phyloP scores from a whole-genome alignment of 35 echinoderm and acorn worm species.

The Acanthaster planci region DNA sequence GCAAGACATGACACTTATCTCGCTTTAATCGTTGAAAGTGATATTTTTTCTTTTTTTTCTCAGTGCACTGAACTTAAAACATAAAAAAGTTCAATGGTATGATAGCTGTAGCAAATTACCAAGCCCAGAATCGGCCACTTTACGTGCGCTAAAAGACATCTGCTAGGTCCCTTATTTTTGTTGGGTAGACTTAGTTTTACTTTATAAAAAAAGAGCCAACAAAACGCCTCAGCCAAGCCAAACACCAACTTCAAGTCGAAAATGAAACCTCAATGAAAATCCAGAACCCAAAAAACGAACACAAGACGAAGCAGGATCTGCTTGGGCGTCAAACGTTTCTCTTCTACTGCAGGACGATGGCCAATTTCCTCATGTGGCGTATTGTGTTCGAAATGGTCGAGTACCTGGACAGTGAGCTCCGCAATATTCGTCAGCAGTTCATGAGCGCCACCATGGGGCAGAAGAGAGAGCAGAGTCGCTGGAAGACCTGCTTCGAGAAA shows the following conservation, averaged over 20 bases:
- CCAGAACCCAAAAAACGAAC: not conserved
- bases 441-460: slow-evolving; percentile 40
- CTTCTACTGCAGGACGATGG: slow-evolving; percentile 20
- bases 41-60: too few species aligned
- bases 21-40: too few species aligned
- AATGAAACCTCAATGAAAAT: not conserved
- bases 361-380: slow-evolving; percentile 56
- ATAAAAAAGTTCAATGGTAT: too few species aligned
- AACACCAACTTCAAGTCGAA: not conserved
- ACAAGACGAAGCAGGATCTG: not conserved
- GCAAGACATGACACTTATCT: too few species aligned
- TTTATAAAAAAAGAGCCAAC: too few species aligned
- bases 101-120: too few species aligned
- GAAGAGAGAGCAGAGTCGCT: slow-evolving; percentile 45
- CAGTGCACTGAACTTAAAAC: too few species aligned
- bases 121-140: too few species aligned
- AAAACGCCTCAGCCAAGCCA: too few species aligned
- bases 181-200: too few species aligned
- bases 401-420: slow-evolving; percentile 31
- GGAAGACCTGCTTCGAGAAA: slow-evolving; percentile 45
- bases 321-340: not conserved
- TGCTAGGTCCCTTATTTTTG: too few species aligned
- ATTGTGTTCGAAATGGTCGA: slow-evolving; percentile 25
- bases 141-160: too few species aligned
- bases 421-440: slow-evolving; percentile 46